Base-by-base conservation (phyloP, 2,888 invertebrate species). In the Apoderus coryli region DNA sequence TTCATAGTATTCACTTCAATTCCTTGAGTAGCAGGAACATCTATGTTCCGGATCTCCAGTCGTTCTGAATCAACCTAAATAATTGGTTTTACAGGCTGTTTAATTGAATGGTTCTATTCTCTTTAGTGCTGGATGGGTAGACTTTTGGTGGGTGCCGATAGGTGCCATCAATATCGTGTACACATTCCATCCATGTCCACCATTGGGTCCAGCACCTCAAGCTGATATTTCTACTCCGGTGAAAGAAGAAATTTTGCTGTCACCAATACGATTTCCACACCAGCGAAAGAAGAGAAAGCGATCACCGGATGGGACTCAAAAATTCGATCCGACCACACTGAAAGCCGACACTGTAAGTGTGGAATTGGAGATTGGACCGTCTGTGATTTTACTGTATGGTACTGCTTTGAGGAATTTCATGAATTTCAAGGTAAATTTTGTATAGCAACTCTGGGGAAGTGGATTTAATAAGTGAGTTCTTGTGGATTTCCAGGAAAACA, bases 141-240 rank as follows among this genome's bases (percentile, higher is more conserved):
- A 93, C 53, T 92, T 92, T 51, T 92, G 92, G 92, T 82, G 82
- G 26, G 89, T 93, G 4, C 90, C 92, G 0, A 90, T 92, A 38
- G 82, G 90, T 4, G 89, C 90, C 1, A 63, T 95, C 11, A 88
- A 84, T 43, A 85, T 96, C 29, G 73, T 76, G 38, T 95, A 92
- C 55, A 72, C 74, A 11, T 95, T 90, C 56, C 92, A 95, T 57
- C 92, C 93, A 0, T 77, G 84, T 50, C 89, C 92, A 3, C 81
- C 86, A 0, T 56, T 88, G 23, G 85, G 88, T 1, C 86, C 85
- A 1, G 75, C 78, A 42, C 85, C 86, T 0, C 88, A 88, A 60
- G 86, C 89, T 0, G 84, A 89, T 47, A 84, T 89, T 14, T 86
- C 90, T 2, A 90, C 90, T 2, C 92, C 92, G 1, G 89, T 90